phyloP scores from a whole-genome alignment of 1,140 invertebrate species.

The Danaus melanippus region DNA sequence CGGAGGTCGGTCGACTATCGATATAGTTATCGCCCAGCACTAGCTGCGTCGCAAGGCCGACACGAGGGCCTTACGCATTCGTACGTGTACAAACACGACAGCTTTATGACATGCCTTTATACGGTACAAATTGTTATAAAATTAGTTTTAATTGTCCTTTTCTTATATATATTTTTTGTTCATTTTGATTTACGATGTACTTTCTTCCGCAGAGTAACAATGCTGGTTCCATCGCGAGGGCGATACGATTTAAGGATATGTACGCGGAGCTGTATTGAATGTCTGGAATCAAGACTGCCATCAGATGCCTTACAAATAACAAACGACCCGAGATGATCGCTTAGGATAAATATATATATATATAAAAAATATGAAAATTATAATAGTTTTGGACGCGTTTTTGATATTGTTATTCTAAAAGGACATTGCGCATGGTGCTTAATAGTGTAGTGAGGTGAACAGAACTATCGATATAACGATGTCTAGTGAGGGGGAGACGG shows the following conservation, averaged over 20 bases:
- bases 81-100: slow-evolving; percentile 53
- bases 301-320: slow-evolving; percentile 53
- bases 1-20: slow-evolving; percentile 54
- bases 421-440: slow-evolving; percentile 45
- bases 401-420: slow-evolving; percentile 37
- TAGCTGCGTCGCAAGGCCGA: slow-evolving; percentile 58
- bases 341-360: slow-evolving; percentile 24
- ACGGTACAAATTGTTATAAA: background rate
- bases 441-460: slow-evolving; percentile 47
- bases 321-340: slow-evolving; percentile 52
- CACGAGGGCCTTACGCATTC: slow-evolving; percentile 41
- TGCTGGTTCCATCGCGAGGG: slow-evolving; percentile 40
- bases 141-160: slow-evolving; percentile 6
- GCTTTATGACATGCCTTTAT: slow-evolving; percentile 13
- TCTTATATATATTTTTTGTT: background rate
- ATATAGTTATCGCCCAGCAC: slow-evolving; percentile 51
- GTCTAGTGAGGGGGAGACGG: slow-evolving; percentile 52
- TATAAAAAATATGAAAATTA: slow-evolving; percentile 20
- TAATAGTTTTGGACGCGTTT: slow-evolving; percentile 32
- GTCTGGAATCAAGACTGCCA: slow-evolving; percentile 42
- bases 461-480: slow-evolving; percentile 46
- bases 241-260: slow-evolving; percentile 35
- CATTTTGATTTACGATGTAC: slow-evolving; percentile 8
- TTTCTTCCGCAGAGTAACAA: slow-evolving; percentile 52
- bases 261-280: slow-evolving; percentile 24